A percentile compares a stretch with the other conserved stretches of the same genome.
phyloP scores from a whole-genome alignment of 2,113 vertebrate genomes.

The Trichechus manatus region DNA sequence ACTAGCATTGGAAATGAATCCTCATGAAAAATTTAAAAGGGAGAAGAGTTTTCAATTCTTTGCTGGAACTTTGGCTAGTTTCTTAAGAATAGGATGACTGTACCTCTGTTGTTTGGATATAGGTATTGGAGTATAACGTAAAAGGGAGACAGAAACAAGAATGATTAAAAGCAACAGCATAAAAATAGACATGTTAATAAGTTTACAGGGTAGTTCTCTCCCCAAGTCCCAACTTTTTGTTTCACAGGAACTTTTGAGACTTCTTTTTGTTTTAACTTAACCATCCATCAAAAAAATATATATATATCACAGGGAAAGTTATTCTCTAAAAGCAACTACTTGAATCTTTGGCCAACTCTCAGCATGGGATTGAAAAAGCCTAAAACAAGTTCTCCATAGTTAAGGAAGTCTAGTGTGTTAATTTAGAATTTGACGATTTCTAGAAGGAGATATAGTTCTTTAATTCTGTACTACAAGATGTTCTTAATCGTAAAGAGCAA shows the following conservation, averaged over 20 bases:
- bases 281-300: neutral
- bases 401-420: neutral
- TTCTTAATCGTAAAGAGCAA: neutral
- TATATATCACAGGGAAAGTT: neutral
- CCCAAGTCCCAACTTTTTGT: neutral
- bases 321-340: neutral
- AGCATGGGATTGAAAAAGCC: neutral
- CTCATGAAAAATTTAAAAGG: neutral
- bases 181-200: neutral
- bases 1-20: neutral
- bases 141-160: neutral
- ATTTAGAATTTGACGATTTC: conserved; percentile 1
- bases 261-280: conserved; percentile 17
- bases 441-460: neutral
- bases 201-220: neutral
- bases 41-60: neutral
- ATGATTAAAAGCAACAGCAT: neutral
- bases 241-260: neutral
- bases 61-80: neutral
- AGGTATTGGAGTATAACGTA: neutral
- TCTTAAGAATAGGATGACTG: neutral
- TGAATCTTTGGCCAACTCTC: neutral
- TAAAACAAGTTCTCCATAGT: neutral
- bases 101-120: neutral
- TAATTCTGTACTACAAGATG: neutral